Evolutionary conservation across 2,797 vertebrate genomes (phyloP).

Genomic region (Microtus agrestis): DNA sequence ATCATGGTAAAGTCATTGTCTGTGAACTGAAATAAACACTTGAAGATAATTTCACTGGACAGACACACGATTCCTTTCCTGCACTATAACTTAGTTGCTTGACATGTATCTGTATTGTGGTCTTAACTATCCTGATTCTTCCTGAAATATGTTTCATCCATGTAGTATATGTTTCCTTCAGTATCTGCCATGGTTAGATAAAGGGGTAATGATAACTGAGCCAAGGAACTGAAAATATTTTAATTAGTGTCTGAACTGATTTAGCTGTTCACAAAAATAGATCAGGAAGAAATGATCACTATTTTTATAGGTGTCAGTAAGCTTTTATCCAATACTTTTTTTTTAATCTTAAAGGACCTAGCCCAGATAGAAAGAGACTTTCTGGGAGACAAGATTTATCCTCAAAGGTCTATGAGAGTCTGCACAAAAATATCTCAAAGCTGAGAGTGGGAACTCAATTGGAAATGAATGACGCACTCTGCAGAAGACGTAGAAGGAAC

Average conservation of each 20-base stretch:
- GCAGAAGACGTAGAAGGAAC: not conserved
- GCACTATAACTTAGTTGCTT: not conserved
- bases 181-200: not conserved
- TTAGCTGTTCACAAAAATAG: conserved; percentile 13
- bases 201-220: not conserved
- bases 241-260: conserved; percentile 45
- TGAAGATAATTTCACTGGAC: conserved; percentile 9
- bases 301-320: not conserved
- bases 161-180: not conserved
- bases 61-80: not conserved
- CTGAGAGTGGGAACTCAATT: not conserved
- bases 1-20: not conserved
- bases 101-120: not conserved
- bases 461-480: not conserved
- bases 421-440: not conserved
- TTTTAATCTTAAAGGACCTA: conserved; percentile 1
- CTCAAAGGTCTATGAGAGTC: not conserved
- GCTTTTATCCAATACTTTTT: not conserved
- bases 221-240: not conserved
- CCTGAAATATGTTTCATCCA: not conserved
- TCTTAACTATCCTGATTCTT: conserved; percentile 32
- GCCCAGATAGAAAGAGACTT: not conserved
- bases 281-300: not conserved
- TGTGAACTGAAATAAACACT: conserved; percentile 36
- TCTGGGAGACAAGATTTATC: not conserved